A percentile compares a stretch with the other conserved stretches of the same genome.
phyloP scores from a whole-genome alignment of 2,113 vertebrate genomes.

The Carettochelys insculpta region DNA sequence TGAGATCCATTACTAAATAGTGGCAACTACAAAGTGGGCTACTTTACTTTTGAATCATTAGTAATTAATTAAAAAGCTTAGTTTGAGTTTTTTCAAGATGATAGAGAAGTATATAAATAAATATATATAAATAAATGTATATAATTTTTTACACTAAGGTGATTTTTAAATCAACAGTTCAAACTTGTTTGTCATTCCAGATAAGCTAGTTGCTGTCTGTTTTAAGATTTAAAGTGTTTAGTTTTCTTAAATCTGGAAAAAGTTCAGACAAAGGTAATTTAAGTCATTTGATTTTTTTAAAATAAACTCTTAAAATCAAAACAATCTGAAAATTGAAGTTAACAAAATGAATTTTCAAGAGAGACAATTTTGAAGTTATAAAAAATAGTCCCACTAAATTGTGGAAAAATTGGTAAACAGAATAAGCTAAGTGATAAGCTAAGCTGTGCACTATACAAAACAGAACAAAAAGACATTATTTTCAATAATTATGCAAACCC shows the following conservation, averaged over 20 bases:
- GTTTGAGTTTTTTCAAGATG: slow-evolving; percentile 51
- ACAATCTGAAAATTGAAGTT: background rate
- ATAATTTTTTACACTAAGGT: slow-evolving; percentile 59
- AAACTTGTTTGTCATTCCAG: slow-evolving; percentile 49
- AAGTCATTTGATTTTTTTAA: slow-evolving; percentile 46
- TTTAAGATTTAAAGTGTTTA: slow-evolving; percentile 36
- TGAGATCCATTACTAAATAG: slow-evolving; percentile 53
- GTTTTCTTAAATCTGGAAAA: slow-evolving; percentile 31
- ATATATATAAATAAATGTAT: background rate
- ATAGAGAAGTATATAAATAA: too few species aligned
- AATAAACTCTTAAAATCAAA: background rate
- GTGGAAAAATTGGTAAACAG: background rate
- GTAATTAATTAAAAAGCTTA: slow-evolving; percentile 57
- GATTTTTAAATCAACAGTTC: slow-evolving; percentile 61
- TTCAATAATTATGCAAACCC: slow-evolving; percentile 4
- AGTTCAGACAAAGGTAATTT: background rate
- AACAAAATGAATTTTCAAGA: background rate
- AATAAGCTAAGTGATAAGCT: background rate
- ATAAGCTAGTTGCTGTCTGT: slow-evolving; percentile 34
- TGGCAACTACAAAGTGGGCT: slow-evolving; percentile 58
- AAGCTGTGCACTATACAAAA: slow-evolving; percentile 12
- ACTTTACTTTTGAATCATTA: slow-evolving; percentile 51
- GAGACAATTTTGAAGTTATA: background rate
- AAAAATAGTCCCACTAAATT: background rate
- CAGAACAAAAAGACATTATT: slow-evolving; percentile 16